Evolutionary conservation across 2,797 vertebrate species (phyloP), one percentile per base, ranked within the genome.

Genomic region (Siniperca scherzeri): DNA sequence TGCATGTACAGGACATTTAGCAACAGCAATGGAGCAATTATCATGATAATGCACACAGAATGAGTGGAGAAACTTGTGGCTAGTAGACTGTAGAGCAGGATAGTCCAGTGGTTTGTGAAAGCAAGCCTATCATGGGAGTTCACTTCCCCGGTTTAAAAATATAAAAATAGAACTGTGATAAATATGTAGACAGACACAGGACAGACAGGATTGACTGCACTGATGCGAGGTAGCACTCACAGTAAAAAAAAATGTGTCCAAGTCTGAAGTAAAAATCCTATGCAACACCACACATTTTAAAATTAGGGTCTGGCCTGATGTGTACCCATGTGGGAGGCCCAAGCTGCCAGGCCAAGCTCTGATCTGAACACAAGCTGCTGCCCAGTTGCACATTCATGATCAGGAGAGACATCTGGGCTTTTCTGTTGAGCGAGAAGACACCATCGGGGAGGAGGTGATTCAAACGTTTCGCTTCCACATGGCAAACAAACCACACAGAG

Each of bases 401-500:
- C 22, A 59, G 5, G 40, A 36, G 67, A 52, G 48, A 67, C 60
- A 56, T 64, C 66, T 59, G 77, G 13, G 21, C 42, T 60, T 22
- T 2, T 27, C 52, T 16, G 59, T 73, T 7, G 42, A 40, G 27
- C 14, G 30, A 30, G 30, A 36, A 48, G 36, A 68, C 27, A 61
- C 36, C 53, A 36, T n/a, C 73, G 72, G 56, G 2, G 33, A 48
- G 57, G 55, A 67, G 73, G 16, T 33, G 50, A 55, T 70, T 75
- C 71, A 81, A 64, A n/a, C 10, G 1, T 13, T 3, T 61, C 73
- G 36, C 77, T 50, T 87, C 73, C 83, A 87, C 82, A 86, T 82
- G 85, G 50, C 40, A 71, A 40, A 33, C 61, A 74, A 5, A 40
- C n/a, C 55, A 1, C 44, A 14, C 4, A 57, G 25, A 48, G 3